Evolutionary conservation across 2,797 vertebrate species (phyloP), one percentile per base, ranked within the genome.

Genomic region (Mareca strepera): DNA sequence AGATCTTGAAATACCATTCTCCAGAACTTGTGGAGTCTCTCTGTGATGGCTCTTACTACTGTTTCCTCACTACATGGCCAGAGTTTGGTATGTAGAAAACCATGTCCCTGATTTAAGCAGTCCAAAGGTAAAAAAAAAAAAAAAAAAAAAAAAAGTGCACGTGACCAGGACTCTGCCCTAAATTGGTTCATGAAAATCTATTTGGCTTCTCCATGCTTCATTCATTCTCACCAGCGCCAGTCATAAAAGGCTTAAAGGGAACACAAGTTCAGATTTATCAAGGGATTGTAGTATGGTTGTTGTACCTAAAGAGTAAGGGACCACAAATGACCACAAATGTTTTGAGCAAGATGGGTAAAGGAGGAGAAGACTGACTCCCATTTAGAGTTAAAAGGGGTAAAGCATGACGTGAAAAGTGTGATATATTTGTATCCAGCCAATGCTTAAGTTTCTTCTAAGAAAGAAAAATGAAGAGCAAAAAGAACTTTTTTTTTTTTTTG

Each of bases 201-300:
- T 63, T 77, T 96, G 74, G 46, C 39, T 96, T 96, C 73, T 91
- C 88, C 56, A 63, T 85, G 96, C 88, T 94, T 94, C 77, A 84
- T 91, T 94, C 85, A 81, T 94, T 92, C 78, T 91, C 73, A 77
- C 59, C 56, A 56, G 43, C 11, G 50, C 22, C 53, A 83, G 17
- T 69, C 59, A n/a, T 62, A 77, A 53, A 37, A 73, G 53, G 37
- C 93, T 95, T 95, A 88, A 80, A 91, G 86, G 58, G 56, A 85
- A 93, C 83, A 88, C 46, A 84, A 26, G 68, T 55, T 62, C 13
- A 70, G 35, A 50, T 86, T 88, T 93, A 80, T 91, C 66, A 55
- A 46, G 21, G 62, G 18, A 52, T 50, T 1, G 1, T 72, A 62
- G 41, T 2, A 0, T 72, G 37, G 33, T 80, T 55, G 62, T 73